phyloP scores from a whole-genome alignment of 2,113 vertebrate genomes.

The Albula glossodonta region DNA sequence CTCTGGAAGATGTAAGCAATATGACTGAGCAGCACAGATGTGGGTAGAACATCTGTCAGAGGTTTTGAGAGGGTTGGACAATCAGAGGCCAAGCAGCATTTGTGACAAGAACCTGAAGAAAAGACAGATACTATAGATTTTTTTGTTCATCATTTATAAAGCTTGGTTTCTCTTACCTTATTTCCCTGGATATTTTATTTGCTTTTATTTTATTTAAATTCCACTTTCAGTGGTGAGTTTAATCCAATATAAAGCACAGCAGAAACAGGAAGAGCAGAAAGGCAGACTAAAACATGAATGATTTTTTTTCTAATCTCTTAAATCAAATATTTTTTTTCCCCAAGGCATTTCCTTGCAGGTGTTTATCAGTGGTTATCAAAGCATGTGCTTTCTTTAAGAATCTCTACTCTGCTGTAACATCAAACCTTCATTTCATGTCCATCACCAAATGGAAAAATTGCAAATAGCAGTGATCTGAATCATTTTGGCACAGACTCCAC shows the following conservation, averaged over 20 bases:
- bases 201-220: slow-evolving; percentile 24
- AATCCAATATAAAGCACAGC: slow-evolving; percentile 39
- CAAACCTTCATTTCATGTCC: too few relatives aligned
- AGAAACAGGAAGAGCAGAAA: slow-evolving; percentile 36
- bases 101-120: not conserved
- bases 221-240: slow-evolving; percentile 42
- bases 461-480: not conserved
- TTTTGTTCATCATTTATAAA: not conserved
- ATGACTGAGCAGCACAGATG: not conserved
- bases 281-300: slow-evolving; percentile 31
- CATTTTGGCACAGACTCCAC: not conserved
- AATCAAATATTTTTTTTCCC: slow-evolving; percentile 32
- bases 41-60: not conserved
- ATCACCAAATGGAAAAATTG: too few relatives aligned
- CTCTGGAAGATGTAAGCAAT: not conserved
- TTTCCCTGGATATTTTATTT: slow-evolving; percentile 32
- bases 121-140: not conserved
- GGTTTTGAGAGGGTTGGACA: not conserved
- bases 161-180: not conserved
- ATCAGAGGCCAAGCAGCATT: not conserved
- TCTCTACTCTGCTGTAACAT: too few relatives aligned
- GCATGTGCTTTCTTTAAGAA: not conserved
- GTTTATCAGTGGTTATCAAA: slow-evolving; percentile 10
- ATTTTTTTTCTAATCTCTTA: slow-evolving; percentile 19
- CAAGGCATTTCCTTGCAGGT: slow-evolving; percentile 3